Evolutionary conservation across 1,140 invertebrate species (phyloP), one percentile per base, ranked within the genome.

Genomic region (Laupala kohalensis): DNA sequence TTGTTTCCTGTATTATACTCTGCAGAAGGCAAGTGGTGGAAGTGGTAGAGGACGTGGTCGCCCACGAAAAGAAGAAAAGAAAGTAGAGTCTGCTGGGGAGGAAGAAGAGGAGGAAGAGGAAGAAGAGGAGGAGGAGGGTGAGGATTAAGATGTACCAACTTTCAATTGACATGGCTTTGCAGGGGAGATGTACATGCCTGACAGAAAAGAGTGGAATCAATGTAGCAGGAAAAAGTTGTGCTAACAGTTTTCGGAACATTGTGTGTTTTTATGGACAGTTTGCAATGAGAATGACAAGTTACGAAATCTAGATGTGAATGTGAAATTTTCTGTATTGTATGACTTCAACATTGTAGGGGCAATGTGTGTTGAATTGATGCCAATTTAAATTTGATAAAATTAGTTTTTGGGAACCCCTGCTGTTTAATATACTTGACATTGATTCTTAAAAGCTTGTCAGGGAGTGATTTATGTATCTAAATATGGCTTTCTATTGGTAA

Each of bases 71-170:
- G 79, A 80, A 75, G 82, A 83, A 76, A 82, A 83, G 63, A 83
- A 83, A 77, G 79, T 80, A 24, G 82, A 83, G 74, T 81, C 81
- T 29, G 80, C 80, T 25, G 81, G 80, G 5, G 82, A 83, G 67
- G 82, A 83, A 71, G 81, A 83, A 28, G 82, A 83, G 53, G 80
- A 82, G 65, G 79, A 82, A 27, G 81, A 83, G 63, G 80, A 83
- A 25, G 82, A 83, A 62, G 82, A 82, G 23, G 82, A 83, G 28
- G 82, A 83, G 64, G 65, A 71, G 27, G 63, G 69, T 24, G 67
- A 69, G 28, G 69, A 73, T 62, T 73, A 69, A 72, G 37, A 19
- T 53, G 37, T 9, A 53, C 9, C 9, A 53, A 13, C 37, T 2
- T 53, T 9, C 37, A 13, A 19, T 53, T 53, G 37, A 19, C n/a